Conservation (phyloP, 2,888 invertebrate species). For the Monoplex corrugatus region DNA sequence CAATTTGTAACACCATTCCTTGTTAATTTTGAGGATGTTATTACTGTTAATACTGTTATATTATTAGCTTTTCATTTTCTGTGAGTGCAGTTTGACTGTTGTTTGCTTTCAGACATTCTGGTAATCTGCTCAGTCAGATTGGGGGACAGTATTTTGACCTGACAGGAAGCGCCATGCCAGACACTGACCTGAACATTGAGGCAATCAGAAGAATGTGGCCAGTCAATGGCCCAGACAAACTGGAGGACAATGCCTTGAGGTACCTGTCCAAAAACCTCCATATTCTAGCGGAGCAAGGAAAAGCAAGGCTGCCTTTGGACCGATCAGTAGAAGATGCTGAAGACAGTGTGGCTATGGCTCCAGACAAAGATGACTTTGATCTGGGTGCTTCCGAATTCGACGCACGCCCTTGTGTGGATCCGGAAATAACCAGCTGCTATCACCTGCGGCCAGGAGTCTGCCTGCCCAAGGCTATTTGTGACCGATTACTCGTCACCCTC, state of each 20-base stretch:
- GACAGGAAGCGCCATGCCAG: neutral
- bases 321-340: neutral
- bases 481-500: slow-evolving; percentile 57
- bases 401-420: neutral
- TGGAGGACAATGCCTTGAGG: slow-evolving; percentile 60
- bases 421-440: slow-evolving; percentile 36
- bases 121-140: neutral
- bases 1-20: too few species aligned
- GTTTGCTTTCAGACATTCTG: neutral
- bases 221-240: slow-evolving; percentile 58
- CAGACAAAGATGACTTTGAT: neutral
- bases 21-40: too few species aligned
- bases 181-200: neutral
- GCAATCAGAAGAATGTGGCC: slow-evolving; percentile 58
- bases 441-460: slow-evolving; percentile 58
- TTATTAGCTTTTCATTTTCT: neutral
- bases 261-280: slow-evolving; percentile 56
- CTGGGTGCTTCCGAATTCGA: neutral
- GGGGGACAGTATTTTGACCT: neutral
- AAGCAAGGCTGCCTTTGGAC: neutral
- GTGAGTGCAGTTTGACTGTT: neutral
- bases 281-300: slow-evolving; percentile 44
- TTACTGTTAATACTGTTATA: too few species aligned
- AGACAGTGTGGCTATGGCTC: neutral
- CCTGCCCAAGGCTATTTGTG: slow-evolving; percentile 59